Conservation (phyloP, 30 jellyfish, hydroid and myxozoan genomes). For the Mastigias papua region DNA sequence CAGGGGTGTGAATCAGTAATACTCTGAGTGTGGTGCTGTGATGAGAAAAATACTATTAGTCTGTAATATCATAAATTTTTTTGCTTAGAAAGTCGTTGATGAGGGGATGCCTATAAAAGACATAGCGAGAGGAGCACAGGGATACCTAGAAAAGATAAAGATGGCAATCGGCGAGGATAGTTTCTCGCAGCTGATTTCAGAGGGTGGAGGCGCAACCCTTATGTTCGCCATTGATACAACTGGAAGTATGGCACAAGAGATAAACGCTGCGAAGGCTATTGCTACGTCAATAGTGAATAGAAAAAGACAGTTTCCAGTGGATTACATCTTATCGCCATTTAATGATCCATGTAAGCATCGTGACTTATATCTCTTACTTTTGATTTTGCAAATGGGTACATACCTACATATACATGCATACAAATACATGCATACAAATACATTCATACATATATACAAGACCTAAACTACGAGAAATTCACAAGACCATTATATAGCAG, state of each 20-base stretch:
- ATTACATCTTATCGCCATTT: slow-evolving; percentile 80
- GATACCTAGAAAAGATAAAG: slow-evolving; percentile 49
- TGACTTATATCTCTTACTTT: neutral
- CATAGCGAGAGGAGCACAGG: slow-evolving; percentile 67
- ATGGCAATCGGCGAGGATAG: slow-evolving; percentile 61
- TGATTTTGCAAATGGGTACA: too few relatives aligned
- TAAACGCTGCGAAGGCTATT: slow-evolving; percentile 74
- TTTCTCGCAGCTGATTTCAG: slow-evolving; percentile 55
- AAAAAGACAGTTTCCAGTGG: slow-evolving; percentile 77
- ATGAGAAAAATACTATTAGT: neutral
- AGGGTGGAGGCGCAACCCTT: slow-evolving; percentile 78
- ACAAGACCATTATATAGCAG: too few relatives aligned
- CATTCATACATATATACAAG: too few relatives aligned
- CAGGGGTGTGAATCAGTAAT: too few relatives aligned
- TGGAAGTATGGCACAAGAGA: slow-evolving; percentile 77
- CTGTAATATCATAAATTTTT: neutral
- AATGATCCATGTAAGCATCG: slow-evolving; percentile 79
- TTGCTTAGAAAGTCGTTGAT: slow-evolving; percentile 49
- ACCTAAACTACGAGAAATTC: too few relatives aligned
- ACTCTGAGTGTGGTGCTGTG: too few relatives aligned
- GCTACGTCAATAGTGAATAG: slow-evolving; percentile 71
- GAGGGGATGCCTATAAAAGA: slow-evolving; percentile 70
- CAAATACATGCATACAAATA: too few relatives aligned
- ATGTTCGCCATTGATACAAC: slow-evolving; percentile 84
- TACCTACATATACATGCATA: too few relatives aligned